Evolutionary conservation across 2,888 invertebrate genomes (phyloP).

Genomic region (Orthosia gracilis): DNA sequence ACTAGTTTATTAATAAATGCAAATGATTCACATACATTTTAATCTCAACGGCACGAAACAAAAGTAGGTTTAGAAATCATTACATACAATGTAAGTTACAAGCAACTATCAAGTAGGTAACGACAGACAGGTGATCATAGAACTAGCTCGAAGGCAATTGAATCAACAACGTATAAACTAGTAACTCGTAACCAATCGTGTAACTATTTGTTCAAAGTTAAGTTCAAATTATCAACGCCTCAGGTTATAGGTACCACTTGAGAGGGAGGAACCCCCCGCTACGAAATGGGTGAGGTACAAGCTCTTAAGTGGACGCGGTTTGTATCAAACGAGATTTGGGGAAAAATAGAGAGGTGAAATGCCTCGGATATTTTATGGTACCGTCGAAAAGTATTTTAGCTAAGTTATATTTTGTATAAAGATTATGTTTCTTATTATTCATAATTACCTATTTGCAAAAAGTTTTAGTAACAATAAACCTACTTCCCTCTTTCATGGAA

Average conservation of each 20-base stretch:
- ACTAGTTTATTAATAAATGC: neutral
- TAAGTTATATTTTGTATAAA: neutral
- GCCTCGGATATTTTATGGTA: neutral
- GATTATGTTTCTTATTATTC: neutral
- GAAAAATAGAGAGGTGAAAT: conserved; percentile 1
- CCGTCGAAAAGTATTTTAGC: neutral
- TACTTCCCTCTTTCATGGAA: conserved; percentile 15
- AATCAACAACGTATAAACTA: conserved; percentile 26
- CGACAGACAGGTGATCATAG: conserved; percentile 38
- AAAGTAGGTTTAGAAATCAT: neutral
- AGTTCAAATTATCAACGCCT: conserved; percentile 55
- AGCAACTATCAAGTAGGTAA: conserved; percentile 9
- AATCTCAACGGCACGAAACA: neutral
- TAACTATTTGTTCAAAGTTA: conserved; percentile 57
- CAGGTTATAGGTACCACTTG: conserved; percentile 35
- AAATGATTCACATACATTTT: neutral
- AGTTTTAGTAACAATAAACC: neutral
- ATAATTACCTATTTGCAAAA: conserved; percentile 8
- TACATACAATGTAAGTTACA: conserved; percentile 3
- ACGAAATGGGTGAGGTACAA: conserved; percentile 29
- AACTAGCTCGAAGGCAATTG: conserved; percentile 40
- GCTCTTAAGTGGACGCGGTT: conserved; percentile 28
- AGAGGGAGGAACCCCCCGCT: conserved; percentile 28
- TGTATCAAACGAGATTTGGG: conserved; percentile 20
- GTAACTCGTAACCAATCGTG: conserved; percentile 43